Conservation (phyloP, 2,797 vertebrate species). For the Momotus momota region DNA sequence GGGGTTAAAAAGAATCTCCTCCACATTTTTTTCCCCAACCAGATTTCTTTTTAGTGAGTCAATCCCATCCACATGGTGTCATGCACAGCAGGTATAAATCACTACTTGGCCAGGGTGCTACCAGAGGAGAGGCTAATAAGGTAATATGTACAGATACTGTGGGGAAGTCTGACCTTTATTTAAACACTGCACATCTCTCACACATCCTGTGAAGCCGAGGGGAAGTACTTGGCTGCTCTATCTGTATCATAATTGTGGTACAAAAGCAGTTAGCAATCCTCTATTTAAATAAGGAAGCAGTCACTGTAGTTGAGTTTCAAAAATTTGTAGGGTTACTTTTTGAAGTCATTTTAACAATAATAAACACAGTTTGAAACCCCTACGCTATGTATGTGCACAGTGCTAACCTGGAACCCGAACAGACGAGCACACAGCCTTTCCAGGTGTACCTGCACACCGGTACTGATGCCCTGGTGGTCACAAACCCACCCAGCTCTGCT, state of each 20-base stretch:
- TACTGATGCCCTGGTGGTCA: background rate
- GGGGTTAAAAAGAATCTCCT: background rate
- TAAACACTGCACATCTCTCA: background rate
- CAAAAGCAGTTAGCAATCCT: background rate
- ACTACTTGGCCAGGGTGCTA: background rate
- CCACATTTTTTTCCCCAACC: background rate
- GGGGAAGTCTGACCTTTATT: background rate
- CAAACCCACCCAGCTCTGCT: background rate
- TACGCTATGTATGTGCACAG: fast-evolving
- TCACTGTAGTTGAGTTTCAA: background rate
- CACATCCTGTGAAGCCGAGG: background rate
- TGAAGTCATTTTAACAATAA: background rate
- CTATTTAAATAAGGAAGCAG: slow-evolving; percentile 14
- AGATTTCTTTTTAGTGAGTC: background rate
- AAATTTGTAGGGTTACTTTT: background rate
- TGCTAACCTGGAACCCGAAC: background rate
- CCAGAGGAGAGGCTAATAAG: background rate
- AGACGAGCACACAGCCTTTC: background rate
- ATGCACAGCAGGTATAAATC: background rate
- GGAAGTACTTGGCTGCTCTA: background rate
- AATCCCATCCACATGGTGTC: background rate
- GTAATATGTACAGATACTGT: background rate
- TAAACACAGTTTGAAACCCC: background rate
- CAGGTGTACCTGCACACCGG: background rate
- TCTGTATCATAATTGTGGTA: background rate